phyloP scores from a whole-genome alignment of 2,888 invertebrate species.

The Campoletis raptor region DNA sequence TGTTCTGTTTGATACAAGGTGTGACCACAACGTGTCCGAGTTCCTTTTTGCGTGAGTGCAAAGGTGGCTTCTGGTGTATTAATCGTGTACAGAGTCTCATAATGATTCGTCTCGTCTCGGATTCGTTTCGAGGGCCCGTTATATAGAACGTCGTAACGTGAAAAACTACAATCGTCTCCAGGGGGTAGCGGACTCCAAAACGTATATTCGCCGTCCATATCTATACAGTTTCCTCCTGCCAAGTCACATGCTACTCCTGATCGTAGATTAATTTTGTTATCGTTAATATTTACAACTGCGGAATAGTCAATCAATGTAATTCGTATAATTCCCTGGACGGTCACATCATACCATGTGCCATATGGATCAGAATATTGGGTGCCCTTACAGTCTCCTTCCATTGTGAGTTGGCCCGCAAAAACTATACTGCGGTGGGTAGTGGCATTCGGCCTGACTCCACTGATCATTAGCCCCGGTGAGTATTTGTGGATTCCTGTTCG shows the following conservation, averaged over 20 bases:
- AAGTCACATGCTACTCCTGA: slow-evolving; percentile 47
- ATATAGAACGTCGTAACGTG: slow-evolving; percentile 54
- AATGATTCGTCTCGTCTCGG: background rate
- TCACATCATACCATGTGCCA: slow-evolving; percentile 56
- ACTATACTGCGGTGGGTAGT: slow-evolving; percentile 37
- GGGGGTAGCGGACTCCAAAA: slow-evolving; percentile 58
- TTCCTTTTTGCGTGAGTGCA: slow-evolving; percentile 48
- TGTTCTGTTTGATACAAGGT: slow-evolving; percentile 65
- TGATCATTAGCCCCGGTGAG: too few species aligned
- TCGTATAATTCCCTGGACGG: slow-evolving; percentile 52
- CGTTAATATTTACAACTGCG: slow-evolving; percentile 32
- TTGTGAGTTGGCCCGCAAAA: slow-evolving; percentile 35
- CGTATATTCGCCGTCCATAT: slow-evolving; percentile 60
- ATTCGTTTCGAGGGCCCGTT: slow-evolving; percentile 30
- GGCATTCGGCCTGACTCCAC: slow-evolving; percentile 17
- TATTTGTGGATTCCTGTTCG: background rate
- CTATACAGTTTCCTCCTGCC: slow-evolving; percentile 33
- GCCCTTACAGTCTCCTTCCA: slow-evolving; percentile 42
- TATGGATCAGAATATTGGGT: slow-evolving; percentile 55
- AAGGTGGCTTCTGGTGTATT: slow-evolving; percentile 59
- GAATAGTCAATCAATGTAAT: slow-evolving; percentile 46
- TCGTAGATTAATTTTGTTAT: slow-evolving; percentile 39
- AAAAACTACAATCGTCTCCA: slow-evolving; percentile 44
- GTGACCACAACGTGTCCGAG: slow-evolving; percentile 50
- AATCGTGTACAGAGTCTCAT: slow-evolving; percentile 51